These are phyloP conservation scores for Balearica regulorum DNA, from an alignment of 2,797 vertebrate species.

Conservation along the genomic window DNA sequence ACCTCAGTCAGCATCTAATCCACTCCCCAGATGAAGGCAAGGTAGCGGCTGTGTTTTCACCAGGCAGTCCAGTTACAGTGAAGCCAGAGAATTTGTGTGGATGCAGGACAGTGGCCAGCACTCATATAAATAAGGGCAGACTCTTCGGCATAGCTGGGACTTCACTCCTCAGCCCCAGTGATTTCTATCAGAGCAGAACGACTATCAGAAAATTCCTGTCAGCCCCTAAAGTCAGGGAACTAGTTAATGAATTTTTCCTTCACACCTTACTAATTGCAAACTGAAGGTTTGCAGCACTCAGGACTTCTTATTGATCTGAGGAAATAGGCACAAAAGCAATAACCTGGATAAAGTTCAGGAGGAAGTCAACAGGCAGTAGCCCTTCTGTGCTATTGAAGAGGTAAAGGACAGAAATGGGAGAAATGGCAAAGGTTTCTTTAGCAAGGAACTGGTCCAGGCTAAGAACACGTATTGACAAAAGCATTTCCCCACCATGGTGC, in stretches of 20 bases:
- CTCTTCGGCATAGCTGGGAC: neutral
- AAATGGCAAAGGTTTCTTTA: constrained; percentile 18
- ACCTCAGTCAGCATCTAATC: neutral
- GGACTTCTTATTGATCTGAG: neutral
- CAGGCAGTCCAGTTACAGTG: neutral
- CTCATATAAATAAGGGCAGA: neutral
- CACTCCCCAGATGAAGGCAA: fast-evolving
- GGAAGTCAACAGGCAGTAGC: constrained; percentile 2
- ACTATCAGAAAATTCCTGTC: neutral
- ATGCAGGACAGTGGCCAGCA: neutral
- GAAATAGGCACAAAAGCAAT: constrained; percentile 13
- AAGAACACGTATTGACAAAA: constrained; percentile 32
- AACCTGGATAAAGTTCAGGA: constrained; percentile 11
- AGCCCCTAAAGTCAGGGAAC: neutral
- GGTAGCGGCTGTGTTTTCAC: neutral
- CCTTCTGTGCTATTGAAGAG: constrained; percentile 32
- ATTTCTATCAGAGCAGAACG: neutral
- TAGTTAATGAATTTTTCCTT: constrained; percentile 5
- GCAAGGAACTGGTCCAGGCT: constrained; percentile 13
- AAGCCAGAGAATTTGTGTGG: neutral
- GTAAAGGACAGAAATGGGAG: constrained; percentile 10
- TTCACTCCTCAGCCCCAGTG: neutral
- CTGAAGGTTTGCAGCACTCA: neutral
- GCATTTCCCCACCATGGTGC: constrained; percentile 41
- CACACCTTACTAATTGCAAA: neutral